Conservation (phyloP, 92 coral and sea anemone species). For the Diadumene lineata region DNA sequence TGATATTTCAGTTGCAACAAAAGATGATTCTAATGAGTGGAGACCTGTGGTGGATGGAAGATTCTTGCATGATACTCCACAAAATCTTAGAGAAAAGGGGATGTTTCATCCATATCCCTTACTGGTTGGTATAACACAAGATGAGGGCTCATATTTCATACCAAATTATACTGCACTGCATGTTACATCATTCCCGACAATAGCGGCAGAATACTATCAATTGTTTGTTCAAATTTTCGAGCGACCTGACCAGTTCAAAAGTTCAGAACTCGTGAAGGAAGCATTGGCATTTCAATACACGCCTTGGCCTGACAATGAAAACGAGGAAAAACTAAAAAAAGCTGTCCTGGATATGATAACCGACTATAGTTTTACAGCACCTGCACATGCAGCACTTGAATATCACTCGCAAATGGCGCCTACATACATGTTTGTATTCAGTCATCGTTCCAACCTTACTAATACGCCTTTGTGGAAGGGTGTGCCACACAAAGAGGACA, state of each 20-base stretch:
- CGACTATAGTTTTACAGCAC: slow-evolving; percentile 69
- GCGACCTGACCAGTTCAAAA: background rate
- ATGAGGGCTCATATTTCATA: slow-evolving; percentile 77
- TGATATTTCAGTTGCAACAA: slow-evolving; percentile 20
- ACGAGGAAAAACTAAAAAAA: slow-evolving; percentile 17
- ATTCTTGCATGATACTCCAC: slow-evolving; percentile 68
- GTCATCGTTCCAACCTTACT: slow-evolving; percentile 29
- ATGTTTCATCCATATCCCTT: slow-evolving; percentile 54
- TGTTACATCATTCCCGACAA: slow-evolving; percentile 6
- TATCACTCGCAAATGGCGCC: slow-evolving; percentile 55
- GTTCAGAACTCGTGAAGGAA: slow-evolving; percentile 28
- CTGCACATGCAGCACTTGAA: slow-evolving; percentile 62
- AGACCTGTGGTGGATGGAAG: slow-evolving; percentile 69
- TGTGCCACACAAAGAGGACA: slow-evolving; percentile 76
- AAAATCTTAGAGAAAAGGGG: slow-evolving; percentile 54
- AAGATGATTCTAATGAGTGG: slow-evolving; percentile 51
- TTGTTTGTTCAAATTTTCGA: slow-evolving; percentile 12
- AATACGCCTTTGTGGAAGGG: slow-evolving; percentile 53
- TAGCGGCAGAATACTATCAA: slow-evolving; percentile 5
- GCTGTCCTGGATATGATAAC: slow-evolving; percentile 62
- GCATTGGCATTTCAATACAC: slow-evolving; percentile 59
- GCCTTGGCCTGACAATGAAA: slow-evolving; percentile 67
- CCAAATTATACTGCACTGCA: background rate
- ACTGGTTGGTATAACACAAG: slow-evolving; percentile 76
- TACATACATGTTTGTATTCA: slow-evolving; percentile 50